These are phyloP conservation scores for Megamerina dolium DNA, from an alignment of 2,888 invertebrate species.

Conservation along the genomic window DNA sequence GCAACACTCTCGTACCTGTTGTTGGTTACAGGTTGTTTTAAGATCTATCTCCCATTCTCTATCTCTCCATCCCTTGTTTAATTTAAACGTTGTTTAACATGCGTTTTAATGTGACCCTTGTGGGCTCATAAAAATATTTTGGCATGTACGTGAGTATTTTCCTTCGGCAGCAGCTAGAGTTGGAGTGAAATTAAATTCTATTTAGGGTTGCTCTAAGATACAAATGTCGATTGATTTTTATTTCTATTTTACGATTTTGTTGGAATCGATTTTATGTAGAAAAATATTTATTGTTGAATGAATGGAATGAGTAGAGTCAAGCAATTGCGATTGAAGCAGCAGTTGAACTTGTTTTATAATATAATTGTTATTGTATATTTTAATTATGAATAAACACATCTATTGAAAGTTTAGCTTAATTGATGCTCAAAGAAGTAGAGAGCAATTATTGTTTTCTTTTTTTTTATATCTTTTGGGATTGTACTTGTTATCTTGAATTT, in stretches of 20 bases:
- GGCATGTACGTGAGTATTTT: not conserved
- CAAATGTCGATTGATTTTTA: slow-evolving; percentile 12
- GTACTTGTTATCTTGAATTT: no score
- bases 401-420: no score
- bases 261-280: slow-evolving; percentile 8
- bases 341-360: not conserved
- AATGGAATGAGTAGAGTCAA: not conserved
- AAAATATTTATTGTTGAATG: not conserved
- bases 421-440: no score
- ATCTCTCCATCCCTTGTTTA: not conserved
- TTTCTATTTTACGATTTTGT: not conserved
- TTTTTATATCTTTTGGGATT: no score
- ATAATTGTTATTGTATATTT: no score
- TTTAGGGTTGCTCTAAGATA: no score
- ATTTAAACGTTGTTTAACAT: slow-evolving; percentile 20
- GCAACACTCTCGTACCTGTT: not conserved
- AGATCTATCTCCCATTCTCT: slow-evolving; percentile 6
- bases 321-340: not conserved
- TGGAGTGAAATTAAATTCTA: no score
- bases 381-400: no score
- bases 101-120: slow-evolving; percentile 28
- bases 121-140: slow-evolving; percentile 24
- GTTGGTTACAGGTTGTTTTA: not conserved
- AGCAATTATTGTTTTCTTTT: no score
- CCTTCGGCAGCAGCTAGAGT: no score